These are phyloP conservation scores for Epinephelus cyanopodus DNA, from an alignment of 2,113 vertebrate genomes.

Conservation along the genomic window DNA sequence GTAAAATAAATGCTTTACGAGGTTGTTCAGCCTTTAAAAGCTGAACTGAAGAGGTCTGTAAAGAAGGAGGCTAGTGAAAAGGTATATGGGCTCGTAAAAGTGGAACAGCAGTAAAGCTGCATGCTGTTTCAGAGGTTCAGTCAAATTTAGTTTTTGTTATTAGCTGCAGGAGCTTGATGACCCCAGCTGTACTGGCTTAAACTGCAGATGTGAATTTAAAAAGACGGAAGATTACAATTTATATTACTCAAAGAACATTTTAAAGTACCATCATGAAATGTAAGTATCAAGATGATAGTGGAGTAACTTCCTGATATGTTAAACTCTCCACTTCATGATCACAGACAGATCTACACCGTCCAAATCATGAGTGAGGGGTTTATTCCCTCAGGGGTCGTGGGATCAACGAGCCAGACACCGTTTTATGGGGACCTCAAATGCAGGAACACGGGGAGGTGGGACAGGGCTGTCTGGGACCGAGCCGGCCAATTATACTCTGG, in stretches of 20 bases:
- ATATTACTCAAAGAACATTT: background rate
- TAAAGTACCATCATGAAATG: background rate
- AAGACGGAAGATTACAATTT: background rate
- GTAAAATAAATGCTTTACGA: slow-evolving; percentile 53
- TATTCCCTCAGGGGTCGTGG: slow-evolving; percentile 69
- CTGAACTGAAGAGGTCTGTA: slow-evolving; percentile 49
- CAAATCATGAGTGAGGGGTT: slow-evolving; percentile 64
- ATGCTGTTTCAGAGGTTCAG: background rate
- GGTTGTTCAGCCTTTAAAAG: slow-evolving; percentile 53
- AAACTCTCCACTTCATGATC: slow-evolving; percentile 37
- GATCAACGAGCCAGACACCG: slow-evolving; percentile 77
- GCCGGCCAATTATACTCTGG: slow-evolving; percentile 76
- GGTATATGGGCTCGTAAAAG: slow-evolving; percentile 67
- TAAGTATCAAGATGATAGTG: background rate
- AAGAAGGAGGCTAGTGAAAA: slow-evolving; percentile 47
- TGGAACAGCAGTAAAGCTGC: slow-evolving; percentile 16
- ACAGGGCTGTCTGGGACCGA: slow-evolving; percentile 72
- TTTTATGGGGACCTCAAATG: slow-evolving; percentile 71
- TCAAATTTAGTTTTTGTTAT: background rate
- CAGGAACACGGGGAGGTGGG: slow-evolving; percentile 71
- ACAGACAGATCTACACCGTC: slow-evolving; percentile 46
- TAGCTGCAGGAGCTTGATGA: background rate
- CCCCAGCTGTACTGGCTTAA: background rate
- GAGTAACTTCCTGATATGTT: slow-evolving; percentile 18
- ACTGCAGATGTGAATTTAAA: background rate